Evolutionary conservation across 2,797 vertebrate genomes (phyloP).

Genomic region (Schizothorax lantsangensis): DNA sequence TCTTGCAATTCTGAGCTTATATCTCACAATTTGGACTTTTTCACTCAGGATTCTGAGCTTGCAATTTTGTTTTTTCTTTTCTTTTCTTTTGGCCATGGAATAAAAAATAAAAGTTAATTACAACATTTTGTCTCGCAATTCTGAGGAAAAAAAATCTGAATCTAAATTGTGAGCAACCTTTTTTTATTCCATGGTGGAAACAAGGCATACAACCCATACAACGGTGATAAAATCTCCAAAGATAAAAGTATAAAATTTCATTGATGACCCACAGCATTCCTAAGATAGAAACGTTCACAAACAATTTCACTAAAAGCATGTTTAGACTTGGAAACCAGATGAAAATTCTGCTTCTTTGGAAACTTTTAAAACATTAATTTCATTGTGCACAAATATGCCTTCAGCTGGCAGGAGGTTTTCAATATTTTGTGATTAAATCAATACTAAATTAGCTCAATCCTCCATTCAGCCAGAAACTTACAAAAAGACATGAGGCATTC

Average conservation of each 20-base stretch:
- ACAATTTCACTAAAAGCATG: constrained; percentile 11
- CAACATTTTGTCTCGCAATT: not conserved
- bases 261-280: not conserved
- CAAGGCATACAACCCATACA: not conserved
- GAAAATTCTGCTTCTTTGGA: constrained; percentile 47
- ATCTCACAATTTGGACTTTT: not conserved
- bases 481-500: constrained; percentile 59
- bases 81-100: not conserved
- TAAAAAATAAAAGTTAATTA: not conserved
- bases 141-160: not conserved
- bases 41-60: not conserved
- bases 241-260: constrained; percentile 17
- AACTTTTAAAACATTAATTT: constrained; percentile 54
- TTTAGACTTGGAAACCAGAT: not conserved
- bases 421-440: constrained; percentile 67
- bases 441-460: constrained; percentile 61
- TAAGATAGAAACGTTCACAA: not conserved
- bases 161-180: not conserved
- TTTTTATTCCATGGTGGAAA: not conserved
- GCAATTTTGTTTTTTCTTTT: too few relatives aligned
- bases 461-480: constrained; percentile 59
- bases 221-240: constrained; percentile 18
- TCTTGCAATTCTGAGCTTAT: not conserved
- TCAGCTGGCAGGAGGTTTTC: constrained; percentile 62
- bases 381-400: constrained; percentile 51